phyloP scores from a whole-genome alignment of 2,797 vertebrate species.

The Echeneis naucrates region DNA sequence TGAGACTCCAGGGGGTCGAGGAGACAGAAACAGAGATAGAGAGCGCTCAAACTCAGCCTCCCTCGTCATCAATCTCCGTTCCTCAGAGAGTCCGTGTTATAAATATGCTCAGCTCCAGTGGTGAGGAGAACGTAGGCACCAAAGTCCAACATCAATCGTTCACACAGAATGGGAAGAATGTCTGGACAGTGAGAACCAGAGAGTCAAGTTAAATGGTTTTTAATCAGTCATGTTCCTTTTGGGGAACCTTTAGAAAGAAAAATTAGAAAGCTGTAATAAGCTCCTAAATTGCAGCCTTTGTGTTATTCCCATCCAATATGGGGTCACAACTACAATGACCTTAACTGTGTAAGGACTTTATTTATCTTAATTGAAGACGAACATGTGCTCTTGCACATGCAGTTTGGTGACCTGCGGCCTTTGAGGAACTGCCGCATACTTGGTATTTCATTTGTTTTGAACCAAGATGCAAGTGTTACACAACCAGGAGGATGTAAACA shows the following conservation, averaged over 20 bases:
- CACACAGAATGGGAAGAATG: background rate
- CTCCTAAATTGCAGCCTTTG: background rate
- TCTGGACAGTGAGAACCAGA: background rate
- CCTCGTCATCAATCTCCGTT: slow-evolving; percentile 55
- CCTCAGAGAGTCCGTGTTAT: slow-evolving; percentile 30
- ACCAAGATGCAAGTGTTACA: slow-evolving; percentile 24
- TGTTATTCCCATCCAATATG: background rate
- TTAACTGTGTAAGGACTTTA: background rate
- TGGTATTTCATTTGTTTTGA: slow-evolving; percentile 6
- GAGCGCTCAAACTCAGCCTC: slow-evolving; percentile 33
- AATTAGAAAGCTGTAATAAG: too few relatives aligned
- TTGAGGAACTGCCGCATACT: slow-evolving; percentile 7
- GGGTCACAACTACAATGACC: background rate
- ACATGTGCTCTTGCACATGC: background rate
- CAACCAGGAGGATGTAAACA: slow-evolving; percentile 49
- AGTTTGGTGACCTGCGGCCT: background rate
- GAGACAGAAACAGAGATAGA: slow-evolving; percentile 50
- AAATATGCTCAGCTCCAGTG: slow-evolving; percentile 13
- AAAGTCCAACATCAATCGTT: background rate
- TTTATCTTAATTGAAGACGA: background rate
- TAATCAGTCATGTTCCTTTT: background rate
- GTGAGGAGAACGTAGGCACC: slow-evolving; percentile 17
- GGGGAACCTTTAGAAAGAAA: too few relatives aligned
- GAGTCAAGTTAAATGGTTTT: background rate
- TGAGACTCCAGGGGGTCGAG: slow-evolving; percentile 63